Evolutionary conservation across 2,888 invertebrate species (phyloP).

Genomic region (Agrotis segetum): DNA sequence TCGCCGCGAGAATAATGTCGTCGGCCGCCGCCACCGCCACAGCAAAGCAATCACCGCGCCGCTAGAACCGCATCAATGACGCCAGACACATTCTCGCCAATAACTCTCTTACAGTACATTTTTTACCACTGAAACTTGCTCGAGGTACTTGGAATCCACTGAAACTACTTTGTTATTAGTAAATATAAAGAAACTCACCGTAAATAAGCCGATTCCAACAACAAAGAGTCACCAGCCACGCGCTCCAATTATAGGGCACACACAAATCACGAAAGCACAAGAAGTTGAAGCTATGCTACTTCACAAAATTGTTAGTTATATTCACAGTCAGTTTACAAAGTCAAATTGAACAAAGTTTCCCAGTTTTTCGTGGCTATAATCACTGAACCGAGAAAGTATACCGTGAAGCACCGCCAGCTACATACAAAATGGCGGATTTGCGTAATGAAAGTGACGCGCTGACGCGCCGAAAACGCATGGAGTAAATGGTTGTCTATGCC

Average conservation of each 20-base stretch:
- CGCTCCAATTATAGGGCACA: slow-evolving; percentile 90
- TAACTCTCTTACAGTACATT: slow-evolving; percentile 59
- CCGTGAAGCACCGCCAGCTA: slow-evolving; percentile 90
- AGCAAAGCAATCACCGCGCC: slow-evolving; percentile 77
- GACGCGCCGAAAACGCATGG: slow-evolving; percentile 85
- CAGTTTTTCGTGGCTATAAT: slow-evolving; percentile 85
- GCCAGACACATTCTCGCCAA: slow-evolving; percentile 78
- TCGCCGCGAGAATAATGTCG: slow-evolving; percentile 82
- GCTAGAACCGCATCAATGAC: slow-evolving; percentile 80
- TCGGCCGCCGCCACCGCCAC: slow-evolving; percentile 80
- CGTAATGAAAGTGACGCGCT: slow-evolving; percentile 90
- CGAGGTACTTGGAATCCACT: slow-evolving; percentile 47
- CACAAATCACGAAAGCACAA: slow-evolving; percentile 90
- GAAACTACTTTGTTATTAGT: slow-evolving; percentile 66
- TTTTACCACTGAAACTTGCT: slow-evolving; percentile 58
- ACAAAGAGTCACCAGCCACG: slow-evolving; percentile 91
- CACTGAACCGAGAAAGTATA: slow-evolving; percentile 87
- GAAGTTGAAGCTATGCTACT: slow-evolving; percentile 78
- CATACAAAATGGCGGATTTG: slow-evolving; percentile 91
- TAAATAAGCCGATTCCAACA: slow-evolving; percentile 89
- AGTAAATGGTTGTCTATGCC: slow-evolving; percentile 71
- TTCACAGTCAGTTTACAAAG: slow-evolving; percentile 80
- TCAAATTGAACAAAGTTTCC: slow-evolving; percentile 83
- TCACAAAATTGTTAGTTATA: slow-evolving; percentile 81
- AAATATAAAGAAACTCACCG: slow-evolving; percentile 83